Conservation (phyloP, 2,113 vertebrate genomes). For the Atrichornis clamosus region DNA sequence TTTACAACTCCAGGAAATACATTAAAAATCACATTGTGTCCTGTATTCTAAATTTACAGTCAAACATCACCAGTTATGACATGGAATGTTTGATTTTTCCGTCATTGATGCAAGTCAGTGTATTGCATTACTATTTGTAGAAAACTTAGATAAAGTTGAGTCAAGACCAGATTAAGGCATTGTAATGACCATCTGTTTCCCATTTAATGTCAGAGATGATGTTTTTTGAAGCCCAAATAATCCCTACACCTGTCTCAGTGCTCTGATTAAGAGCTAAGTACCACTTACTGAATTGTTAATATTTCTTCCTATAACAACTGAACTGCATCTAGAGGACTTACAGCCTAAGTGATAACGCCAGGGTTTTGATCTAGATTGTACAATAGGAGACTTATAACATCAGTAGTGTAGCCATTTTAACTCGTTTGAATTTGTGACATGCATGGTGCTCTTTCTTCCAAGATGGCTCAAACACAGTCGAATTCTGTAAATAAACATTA, state of each 20-base stretch:
- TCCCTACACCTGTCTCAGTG: background rate
- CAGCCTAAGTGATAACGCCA: background rate
- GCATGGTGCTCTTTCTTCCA: background rate
- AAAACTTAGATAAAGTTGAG: background rate
- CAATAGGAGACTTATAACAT: background rate
- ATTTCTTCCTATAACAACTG: background rate
- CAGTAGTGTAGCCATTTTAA: background rate
- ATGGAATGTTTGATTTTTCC: background rate
- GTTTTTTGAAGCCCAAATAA: background rate
- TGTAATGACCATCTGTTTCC: background rate
- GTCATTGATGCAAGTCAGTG: background rate
- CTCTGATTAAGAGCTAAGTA: background rate
- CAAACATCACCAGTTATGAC: background rate
- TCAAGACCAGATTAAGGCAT: background rate
- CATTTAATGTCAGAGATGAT: background rate
- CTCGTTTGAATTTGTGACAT: background rate
- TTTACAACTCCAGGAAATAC: background rate
- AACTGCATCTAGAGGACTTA: background rate
- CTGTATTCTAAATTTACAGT: background rate
- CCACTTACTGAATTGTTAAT: background rate
- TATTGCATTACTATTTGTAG: background rate
- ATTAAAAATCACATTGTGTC: background rate
- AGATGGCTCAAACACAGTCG: background rate
- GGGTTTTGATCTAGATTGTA: background rate
- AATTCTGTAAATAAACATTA: background rate